A percentile compares a stretch with the other conserved stretches of the same genome.
These are phyloP conservation scores for Terrapene triunguis DNA, from an alignment of 2,113 vertebrate species.

Conservation along the genomic window DNA sequence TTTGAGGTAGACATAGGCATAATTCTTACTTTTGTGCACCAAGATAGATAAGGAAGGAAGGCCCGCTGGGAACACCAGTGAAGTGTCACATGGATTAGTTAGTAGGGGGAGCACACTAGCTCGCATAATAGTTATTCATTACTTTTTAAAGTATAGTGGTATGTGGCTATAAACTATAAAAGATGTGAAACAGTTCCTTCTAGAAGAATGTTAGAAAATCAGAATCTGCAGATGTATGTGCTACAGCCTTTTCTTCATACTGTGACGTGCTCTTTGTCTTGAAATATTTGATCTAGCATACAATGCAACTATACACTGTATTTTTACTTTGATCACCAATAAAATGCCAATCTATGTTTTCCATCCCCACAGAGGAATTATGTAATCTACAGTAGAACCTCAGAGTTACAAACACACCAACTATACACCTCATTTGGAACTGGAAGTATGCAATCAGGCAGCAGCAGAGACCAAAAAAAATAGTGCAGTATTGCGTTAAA, in stretches of 20 bases:
- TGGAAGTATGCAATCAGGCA: too few species aligned
- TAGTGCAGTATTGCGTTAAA: too few species aligned
- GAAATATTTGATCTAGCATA: not conserved
- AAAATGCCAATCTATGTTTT: not conserved
- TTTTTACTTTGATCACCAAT: not conserved
- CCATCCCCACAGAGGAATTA: not conserved
- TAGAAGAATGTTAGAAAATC: not conserved
- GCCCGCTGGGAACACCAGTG: not conserved
- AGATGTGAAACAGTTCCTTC: not conserved
- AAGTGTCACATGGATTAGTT: not conserved
- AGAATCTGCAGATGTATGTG: not conserved
- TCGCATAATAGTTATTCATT: not conserved
- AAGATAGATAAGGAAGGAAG: not conserved
- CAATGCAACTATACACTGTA: not conserved
- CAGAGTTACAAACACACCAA: too few species aligned
- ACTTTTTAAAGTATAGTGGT: not conserved
- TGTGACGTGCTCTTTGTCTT: not conserved
- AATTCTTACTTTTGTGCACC: accelerated
- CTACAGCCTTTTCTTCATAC: not conserved
- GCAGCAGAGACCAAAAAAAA: too few species aligned
- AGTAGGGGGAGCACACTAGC: not conserved
- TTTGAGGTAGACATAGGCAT: accelerated
- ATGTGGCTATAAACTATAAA: not conserved
- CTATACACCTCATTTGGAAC: too few species aligned
- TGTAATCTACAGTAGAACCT: not conserved